A percentile compares a stretch with the other conserved stretches of the same genome.
phyloP scores from a whole-genome alignment of 2,797 vertebrate genomes.

The Melanotaenia parkinsoni region DNA sequence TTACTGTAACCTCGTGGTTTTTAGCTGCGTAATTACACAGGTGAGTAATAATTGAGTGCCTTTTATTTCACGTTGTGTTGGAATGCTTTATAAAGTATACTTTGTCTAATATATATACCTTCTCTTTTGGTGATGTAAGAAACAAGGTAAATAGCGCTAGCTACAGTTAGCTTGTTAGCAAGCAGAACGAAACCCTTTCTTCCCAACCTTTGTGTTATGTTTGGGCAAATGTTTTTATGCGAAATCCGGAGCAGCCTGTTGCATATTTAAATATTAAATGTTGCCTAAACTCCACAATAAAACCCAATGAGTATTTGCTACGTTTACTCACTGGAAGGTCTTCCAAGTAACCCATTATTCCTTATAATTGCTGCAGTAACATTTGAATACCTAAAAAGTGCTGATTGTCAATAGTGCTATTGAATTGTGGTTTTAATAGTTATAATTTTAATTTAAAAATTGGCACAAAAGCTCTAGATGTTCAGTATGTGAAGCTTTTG shows the following conservation, averaged over 20 bases:
- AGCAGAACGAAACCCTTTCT: neutral
- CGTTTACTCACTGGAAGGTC: neutral
- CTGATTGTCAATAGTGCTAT: neutral
- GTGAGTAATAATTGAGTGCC: slow-evolving; percentile 20
- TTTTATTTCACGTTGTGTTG: too few relatives aligned
- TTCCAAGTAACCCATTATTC: neutral
- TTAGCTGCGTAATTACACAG: neutral
- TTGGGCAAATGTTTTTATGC: neutral
- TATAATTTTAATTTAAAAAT: neutral
- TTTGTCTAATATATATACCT: neutral
- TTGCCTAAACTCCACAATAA: neutral
- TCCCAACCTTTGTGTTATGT: neutral
- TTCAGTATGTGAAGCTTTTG: neutral
- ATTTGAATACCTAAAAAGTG: neutral
- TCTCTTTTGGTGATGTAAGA: neutral
- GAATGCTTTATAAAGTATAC: neutral
- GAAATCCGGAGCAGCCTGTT: too few relatives aligned
- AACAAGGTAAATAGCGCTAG: slow-evolving; percentile 32
- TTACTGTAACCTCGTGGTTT: neutral
- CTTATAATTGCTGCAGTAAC: neutral
- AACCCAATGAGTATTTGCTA: neutral
- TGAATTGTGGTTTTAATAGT: too few relatives aligned
- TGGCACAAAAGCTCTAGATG: neutral
- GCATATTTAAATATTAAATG: neutral
- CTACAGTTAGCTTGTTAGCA: slow-evolving; percentile 36